phyloP scores from a whole-genome alignment of 2,113 vertebrate species.

The Hemibagrus wyckioides region DNA sequence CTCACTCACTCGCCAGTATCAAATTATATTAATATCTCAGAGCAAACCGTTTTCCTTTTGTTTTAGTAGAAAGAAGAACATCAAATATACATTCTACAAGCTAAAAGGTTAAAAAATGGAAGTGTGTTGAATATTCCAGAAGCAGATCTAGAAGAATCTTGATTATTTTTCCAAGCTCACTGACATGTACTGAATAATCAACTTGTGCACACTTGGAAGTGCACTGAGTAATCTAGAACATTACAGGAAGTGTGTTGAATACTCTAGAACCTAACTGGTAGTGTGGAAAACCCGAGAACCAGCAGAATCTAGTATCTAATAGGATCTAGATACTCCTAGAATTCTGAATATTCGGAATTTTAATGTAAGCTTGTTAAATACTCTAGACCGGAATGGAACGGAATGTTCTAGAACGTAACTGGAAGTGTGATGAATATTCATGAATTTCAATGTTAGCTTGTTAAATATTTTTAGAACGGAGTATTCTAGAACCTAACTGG shows the following conservation, averaged over 20 bases:
- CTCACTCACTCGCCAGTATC: background rate
- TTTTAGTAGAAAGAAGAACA: background rate
- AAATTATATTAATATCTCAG: background rate
- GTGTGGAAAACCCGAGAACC: too few relatives aligned
- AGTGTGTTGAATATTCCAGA: background rate
- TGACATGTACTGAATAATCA: too few relatives aligned
- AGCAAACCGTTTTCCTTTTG: background rate
- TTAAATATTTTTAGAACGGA: background rate
- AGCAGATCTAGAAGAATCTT: too few relatives aligned
- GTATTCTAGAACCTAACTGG: too few relatives aligned
- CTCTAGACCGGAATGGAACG: background rate
- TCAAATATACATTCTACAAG: background rate
- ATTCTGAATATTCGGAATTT: background rate
- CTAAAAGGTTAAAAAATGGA: background rate
- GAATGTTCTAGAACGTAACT: background rate
- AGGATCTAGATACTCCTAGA: background rate
- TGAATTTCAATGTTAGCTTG: background rate
- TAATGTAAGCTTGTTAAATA: background rate
- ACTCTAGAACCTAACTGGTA: background rate
- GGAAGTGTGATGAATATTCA: background rate
- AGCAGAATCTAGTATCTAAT: too few relatives aligned
- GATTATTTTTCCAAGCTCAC: too few relatives aligned
- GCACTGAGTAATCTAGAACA: background rate
- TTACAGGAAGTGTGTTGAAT: background rate
- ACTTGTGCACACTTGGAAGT: accelerated